Evolutionary conservation across 2,888 invertebrate genomes (phyloP), one percentile per base, ranked within the genome.

Genomic region (Achlya flavicornis): DNA sequence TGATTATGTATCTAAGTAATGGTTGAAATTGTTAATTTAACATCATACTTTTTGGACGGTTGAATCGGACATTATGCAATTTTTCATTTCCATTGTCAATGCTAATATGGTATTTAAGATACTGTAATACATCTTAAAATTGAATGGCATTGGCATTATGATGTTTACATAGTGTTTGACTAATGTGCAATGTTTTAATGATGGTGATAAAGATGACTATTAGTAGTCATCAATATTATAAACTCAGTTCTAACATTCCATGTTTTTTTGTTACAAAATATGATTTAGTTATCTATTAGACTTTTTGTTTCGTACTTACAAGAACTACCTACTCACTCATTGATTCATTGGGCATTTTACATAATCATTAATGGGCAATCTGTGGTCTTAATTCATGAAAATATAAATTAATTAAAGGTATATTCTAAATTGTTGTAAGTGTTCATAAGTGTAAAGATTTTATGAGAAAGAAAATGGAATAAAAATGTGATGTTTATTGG

Each of bases 381-480:
- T 79, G 78, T 86, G 86, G 85, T 89, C 81, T 81, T 78, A 77
- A 79, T 82, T 85, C 85, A 76, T 80, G 74, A 70, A 71, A 73
- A 73, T 75, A 75, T 62, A 70, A 76, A 72, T 66, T 69, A 76
- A 79, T 76, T 78, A 68, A 82, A 83, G 80, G 71, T 88, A 90
- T 91, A 92, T 92, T 92, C 92, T 92, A 93, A 93, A 93, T 92
- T 88, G 89, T 88, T 91, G 71, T 93, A 92, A 90, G 92, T 92
- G 92, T 92, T 93, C 91, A 89, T 89, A 89, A 81, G 72, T 85
- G 81, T 85, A 87, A 87, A 91, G 80, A 88, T 87, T 90, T 87
- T 90, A 91, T 87, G 85, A 86, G 79, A 86, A 78, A 2, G 69
- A 83, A 84, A 83, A 77, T 69, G 64, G 72, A 79, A 81, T 79